phyloP scores from a whole-genome alignment of 2,888 invertebrate genomes.

The Nomada flava region DNA sequence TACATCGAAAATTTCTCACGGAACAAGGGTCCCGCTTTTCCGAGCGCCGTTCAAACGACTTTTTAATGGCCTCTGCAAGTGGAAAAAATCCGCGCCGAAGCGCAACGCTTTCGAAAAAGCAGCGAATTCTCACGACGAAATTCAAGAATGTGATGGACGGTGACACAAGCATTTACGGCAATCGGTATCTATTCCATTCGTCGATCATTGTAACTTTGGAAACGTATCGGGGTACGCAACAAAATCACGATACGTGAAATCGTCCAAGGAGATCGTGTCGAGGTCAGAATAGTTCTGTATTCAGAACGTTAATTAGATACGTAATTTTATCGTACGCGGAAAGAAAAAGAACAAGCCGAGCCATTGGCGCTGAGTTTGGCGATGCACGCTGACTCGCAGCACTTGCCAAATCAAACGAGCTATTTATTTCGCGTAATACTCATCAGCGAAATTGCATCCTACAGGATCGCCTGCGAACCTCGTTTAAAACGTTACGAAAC shows the following conservation, averaged over 20 bases:
- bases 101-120: background rate
- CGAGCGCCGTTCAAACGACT: too few relatives aligned
- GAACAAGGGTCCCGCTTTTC: slow-evolving; percentile 3
- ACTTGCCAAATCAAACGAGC: background rate
- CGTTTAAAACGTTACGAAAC: background rate
- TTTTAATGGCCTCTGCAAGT: background rate
- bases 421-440: background rate
- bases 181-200: background rate
- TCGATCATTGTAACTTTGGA: slow-evolving; percentile 34
- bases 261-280: slow-evolving; percentile 54
- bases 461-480: background rate
- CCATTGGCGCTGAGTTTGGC: slow-evolving; percentile 15
- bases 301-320: slow-evolving; percentile 57
- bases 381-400: slow-evolving; percentile 5
- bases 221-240: slow-evolving; percentile 44
- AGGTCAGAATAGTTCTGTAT: slow-evolving; percentile 58
- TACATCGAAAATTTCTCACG: slow-evolving; percentile 12
- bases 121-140: background rate
- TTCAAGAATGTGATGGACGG: background rate
- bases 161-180: background rate
- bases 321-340: slow-evolving; percentile 61
- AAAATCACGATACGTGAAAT: slow-evolving; percentile 58
- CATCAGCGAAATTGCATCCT: background rate
- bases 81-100: too few relatives aligned
- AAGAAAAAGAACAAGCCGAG: slow-evolving; percentile 44